Evolutionary conservation across 2,888 invertebrate genomes (phyloP), one percentile per base, ranked within the genome.

Genomic region (Ichneumon xanthorius): DNA sequence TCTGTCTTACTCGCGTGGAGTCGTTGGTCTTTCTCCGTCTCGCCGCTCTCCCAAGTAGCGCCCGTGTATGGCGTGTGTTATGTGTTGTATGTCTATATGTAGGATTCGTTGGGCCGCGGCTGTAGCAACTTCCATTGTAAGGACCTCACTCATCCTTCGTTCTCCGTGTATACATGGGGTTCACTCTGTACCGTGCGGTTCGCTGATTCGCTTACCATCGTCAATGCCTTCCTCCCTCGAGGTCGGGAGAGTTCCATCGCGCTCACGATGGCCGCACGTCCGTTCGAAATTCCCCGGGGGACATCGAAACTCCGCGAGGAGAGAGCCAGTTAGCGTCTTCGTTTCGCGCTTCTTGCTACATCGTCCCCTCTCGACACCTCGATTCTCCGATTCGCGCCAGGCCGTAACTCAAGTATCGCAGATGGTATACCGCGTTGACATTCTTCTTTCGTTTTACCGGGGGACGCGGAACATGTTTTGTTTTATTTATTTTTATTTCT

Each of bases 21-120:
- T 63, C 81, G 71, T 72, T 78, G 83, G 78, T 84, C 65, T 79
- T 65, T 76, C 82, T 82, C 76, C 80, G 84, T 79, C 79, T 73
- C 75, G 71, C 67, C 72, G 67, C 26, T 65, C 67, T 72, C 58
- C 50, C 73, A 4, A 16, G n/a, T 40, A 11, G 26, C 33, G 26
- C 48, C 67, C 22, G 11, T 40, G 14, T 40, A 48, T 37, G 45
- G 0, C 55, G 40, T 58, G 45, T 45, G 40, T 73, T 50, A 14
- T 14, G 14, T 4, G 14, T 26, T 40, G n/a, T 61, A 63, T 30
- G 50, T 79, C 26, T 73, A 30, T 33, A 55, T 45, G n/a, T 58
- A 78, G 73, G 40, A 61, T 14, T 40, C 80, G 61, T 22, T 48
- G 58, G 58, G 22, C 26, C 22, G 50, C 37, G 33, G 76, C 68